Base-by-base conservation (phyloP, 2,888 invertebrate genomes). In the Vanessa cardui region DNA sequence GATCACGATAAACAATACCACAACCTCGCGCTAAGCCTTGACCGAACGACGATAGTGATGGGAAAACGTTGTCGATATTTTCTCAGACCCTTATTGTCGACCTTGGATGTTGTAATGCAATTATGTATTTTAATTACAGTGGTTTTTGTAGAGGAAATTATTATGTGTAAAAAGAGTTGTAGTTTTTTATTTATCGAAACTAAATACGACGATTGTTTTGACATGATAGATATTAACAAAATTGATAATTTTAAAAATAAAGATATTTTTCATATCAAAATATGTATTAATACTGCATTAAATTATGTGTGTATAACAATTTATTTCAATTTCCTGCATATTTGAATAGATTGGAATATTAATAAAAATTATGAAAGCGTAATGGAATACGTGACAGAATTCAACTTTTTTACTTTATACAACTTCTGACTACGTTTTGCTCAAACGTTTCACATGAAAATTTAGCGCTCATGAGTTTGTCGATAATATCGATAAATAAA, bases 11-110 rank as follows among this genome's bases (percentile, higher is more conserved):
- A 49, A 69, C 54, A 65, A 69, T 64, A 7, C 56, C 20, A 67
- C 60, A 64, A 52, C 59, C 64, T 59, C 59, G 64, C 49, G 58
- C 20, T 15, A 46, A 67, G 20, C 70, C 74, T 74, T 73, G 74
- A 73, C 69, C 73, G 60, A 69, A 50, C 20, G 18, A 39, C 47
- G 47, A 26, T 62, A 59, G 62, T 70, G 54, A 64, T 64, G 67
- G 52, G 62, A 64, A 62, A 54, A 18, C n/a, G 15, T 15, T 52
- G 18, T 59, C 45, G 49, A 64, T 50, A 31, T 18, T 9, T 52
- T 59, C 44, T 26, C 56, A 18, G 18, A 56, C 56, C 39, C 39
- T 18, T 39, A 33, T 33, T 56, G 39, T 56, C n/a, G 33, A 39
- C 56, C 56, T 39, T 12, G n/a, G n/a, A 6, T 39, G 31, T 39